These are phyloP conservation scores for Calliopsis andreniformis DNA, from an alignment of 1,140 invertebrate genomes.

Conservation along the genomic window DNA sequence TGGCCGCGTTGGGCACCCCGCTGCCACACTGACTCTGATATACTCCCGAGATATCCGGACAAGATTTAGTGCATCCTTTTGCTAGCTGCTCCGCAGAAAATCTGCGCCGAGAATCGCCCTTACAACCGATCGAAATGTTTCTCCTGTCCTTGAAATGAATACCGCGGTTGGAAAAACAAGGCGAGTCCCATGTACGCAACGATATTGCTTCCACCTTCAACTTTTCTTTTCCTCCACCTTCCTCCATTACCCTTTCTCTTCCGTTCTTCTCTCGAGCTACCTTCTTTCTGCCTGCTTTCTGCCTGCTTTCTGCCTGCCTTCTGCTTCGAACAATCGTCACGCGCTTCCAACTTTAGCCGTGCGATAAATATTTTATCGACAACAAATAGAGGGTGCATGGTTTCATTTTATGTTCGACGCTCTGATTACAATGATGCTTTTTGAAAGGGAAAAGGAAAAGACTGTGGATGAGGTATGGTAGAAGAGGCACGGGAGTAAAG, in stretches of 20 bases:
- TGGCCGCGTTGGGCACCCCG: slow-evolving; percentile 68
- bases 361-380: no score
- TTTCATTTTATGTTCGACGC: no score
- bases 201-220: slow-evolving; percentile 20
- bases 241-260: slow-evolving; percentile 2
- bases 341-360: no score
- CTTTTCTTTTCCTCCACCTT: slow-evolving; percentile 29
- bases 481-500: slow-evolving; percentile 4
- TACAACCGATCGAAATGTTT: slow-evolving; percentile 75
- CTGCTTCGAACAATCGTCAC: no score
- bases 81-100: slow-evolving; percentile 69
- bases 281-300: neutral
- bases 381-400: no score
- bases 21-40: slow-evolving; percentile 75
- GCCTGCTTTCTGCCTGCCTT: neutral
- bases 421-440: neutral
- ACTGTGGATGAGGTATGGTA: neutral
- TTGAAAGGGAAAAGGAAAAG: neutral
- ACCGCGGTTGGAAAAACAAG: slow-evolving; percentile 65
- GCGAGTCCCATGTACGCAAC: slow-evolving; percentile 51
- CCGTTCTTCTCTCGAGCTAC: neutral
- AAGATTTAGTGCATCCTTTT: slow-evolving; percentile 75
- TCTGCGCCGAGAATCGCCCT: slow-evolving; percentile 72
- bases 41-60: slow-evolving; percentile 71
- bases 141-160: slow-evolving; percentile 74